Evolutionary conservation across 2,888 invertebrate species (phyloP).

Genomic region (Liopterus haemorrhoidalis): DNA sequence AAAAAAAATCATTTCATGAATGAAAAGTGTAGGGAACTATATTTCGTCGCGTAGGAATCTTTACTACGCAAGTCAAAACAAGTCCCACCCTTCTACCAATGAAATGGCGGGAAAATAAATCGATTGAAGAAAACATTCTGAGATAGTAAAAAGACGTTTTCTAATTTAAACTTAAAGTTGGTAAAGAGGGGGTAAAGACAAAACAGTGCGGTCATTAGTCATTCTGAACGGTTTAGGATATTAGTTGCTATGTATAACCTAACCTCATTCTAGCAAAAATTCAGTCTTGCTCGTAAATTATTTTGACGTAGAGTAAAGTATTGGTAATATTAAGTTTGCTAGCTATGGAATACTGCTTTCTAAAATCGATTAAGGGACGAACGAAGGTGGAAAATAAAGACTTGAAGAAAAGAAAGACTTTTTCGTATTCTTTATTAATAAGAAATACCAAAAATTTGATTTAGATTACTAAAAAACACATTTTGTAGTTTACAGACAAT

Average conservation of each 20-base stretch:
- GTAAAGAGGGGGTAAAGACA: slow-evolving; percentile 37
- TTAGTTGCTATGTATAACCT: slow-evolving; percentile 45
- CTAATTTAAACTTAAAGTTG: slow-evolving; percentile 41
- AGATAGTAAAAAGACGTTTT: slow-evolving; percentile 48
- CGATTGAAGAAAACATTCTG: slow-evolving; percentile 48
- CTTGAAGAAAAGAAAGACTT: too few relatives aligned
- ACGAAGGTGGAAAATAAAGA: too few relatives aligned
- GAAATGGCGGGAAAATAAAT: slow-evolving; percentile 37
- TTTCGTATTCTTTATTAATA: too few relatives aligned
- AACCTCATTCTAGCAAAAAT: slow-evolving; percentile 46
- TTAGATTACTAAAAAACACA: too few relatives aligned
- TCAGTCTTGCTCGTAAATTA: slow-evolving; percentile 46
- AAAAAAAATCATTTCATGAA: too few relatives aligned
- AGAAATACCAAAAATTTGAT: too few relatives aligned
- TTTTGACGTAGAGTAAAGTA: slow-evolving; percentile 44
- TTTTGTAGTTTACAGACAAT: too few relatives aligned
- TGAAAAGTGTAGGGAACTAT: slow-evolving; percentile 33
- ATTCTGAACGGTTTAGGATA: slow-evolving; percentile 45
- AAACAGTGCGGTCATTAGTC: slow-evolving; percentile 47
- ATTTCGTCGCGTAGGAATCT: slow-evolving; percentile 35
- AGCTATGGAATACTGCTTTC: slow-evolving; percentile 39
- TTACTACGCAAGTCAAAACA: slow-evolving; percentile 31
- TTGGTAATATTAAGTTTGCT: slow-evolving; percentile 39
- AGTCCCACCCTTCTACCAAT: slow-evolving; percentile 46
- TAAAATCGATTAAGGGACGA: too few relatives aligned